These are phyloP conservation scores for Sphecodes monilicornis DNA, from an alignment of 2,888 invertebrate species.

Conservation along the genomic window DNA sequence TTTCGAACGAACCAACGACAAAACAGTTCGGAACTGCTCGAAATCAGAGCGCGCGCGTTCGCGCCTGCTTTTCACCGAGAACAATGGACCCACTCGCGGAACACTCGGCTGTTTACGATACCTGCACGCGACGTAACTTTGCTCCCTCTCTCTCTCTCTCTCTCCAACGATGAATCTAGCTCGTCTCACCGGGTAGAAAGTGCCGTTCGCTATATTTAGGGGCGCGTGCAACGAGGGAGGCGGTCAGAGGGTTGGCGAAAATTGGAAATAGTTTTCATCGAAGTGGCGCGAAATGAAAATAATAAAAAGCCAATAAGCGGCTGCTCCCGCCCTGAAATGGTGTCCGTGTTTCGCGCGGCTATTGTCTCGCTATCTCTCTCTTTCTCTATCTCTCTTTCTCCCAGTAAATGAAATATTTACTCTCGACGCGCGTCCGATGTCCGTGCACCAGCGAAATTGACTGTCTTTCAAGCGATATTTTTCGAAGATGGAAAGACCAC, in stretches of 20 bases:
- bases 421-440: neutral
- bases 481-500: neutral
- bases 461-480: neutral
- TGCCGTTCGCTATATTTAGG: constrained; percentile 33
- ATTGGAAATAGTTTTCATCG: neutral
- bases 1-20: constrained; percentile 29
- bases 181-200: constrained; percentile 55
- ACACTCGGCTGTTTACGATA: constrained; percentile 40
- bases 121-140: constrained; percentile 60
- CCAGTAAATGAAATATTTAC: neutral
- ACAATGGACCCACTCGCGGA: constrained; percentile 54
- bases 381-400: neutral
- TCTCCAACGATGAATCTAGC: constrained; percentile 32
- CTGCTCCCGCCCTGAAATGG: neutral
- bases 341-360: neutral
- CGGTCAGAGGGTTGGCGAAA: neutral
- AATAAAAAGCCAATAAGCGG: neutral
- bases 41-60: constrained; percentile 43
- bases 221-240: neutral
- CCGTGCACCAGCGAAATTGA: neutral
- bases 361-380: neutral
- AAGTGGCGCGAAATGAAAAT: constrained; percentile 1
- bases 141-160: constrained; percentile 19
- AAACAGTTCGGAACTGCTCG: constrained; percentile 41
- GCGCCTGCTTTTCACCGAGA: constrained; percentile 53